Percentiles rank a stretch among this genome's conserved stretches.
These are phyloP conservation scores for Etheostoma nigrum DNA, from an alignment of 2,797 vertebrate species.

Conservation along the genomic window DNA sequence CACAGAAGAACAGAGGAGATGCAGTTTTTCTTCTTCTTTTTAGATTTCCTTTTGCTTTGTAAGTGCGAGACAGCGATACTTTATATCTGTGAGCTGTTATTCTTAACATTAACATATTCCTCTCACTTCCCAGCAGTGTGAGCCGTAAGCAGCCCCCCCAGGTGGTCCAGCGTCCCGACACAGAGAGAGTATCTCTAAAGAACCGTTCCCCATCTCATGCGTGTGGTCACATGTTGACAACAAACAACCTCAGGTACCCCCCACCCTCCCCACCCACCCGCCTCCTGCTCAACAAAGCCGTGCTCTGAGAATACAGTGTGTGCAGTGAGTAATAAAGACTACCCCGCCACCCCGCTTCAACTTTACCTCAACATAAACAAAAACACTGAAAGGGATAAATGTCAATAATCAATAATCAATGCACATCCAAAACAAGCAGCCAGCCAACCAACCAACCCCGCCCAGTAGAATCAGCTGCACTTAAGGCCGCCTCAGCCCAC, in stretches of 20 bases:
- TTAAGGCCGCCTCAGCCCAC: conserved; percentile 76
- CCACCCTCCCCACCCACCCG: too few relatives aligned
- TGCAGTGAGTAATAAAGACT: conserved; percentile 61
- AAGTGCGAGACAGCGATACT: conserved; percentile 64
- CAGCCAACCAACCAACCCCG: conserved; percentile 32
- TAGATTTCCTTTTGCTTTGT: conserved; percentile 48
- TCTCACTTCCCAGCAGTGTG: conserved; percentile 88
- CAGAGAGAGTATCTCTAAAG: not conserved
- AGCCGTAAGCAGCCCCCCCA: conserved; percentile 78
- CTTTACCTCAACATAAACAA: conserved; percentile 69
- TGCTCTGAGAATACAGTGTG: conserved; percentile 84
- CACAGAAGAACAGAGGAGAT: conserved; percentile 64
- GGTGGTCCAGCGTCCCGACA: conserved; percentile 22
- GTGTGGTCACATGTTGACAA: not conserved
- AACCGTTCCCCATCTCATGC: not conserved
- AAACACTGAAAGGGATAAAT: conserved; percentile 72
- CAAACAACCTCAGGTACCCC: conserved; percentile 26
- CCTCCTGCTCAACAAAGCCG: conserved; percentile 59
- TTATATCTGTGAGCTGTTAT: conserved; percentile 56
- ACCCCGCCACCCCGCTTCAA: conserved; percentile 68
- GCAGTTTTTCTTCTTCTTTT: conserved; percentile 38
- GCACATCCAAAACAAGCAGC: conserved; percentile 42
- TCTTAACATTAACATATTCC: conserved; percentile 73
- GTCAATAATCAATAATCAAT: conserved; percentile 53
- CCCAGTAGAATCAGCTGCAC: conserved; percentile 65